Evolutionary conservation across 2,888 invertebrate genomes (phyloP), one percentile per base, ranked within the genome.

Genomic region (Tiphia femorata): DNA sequence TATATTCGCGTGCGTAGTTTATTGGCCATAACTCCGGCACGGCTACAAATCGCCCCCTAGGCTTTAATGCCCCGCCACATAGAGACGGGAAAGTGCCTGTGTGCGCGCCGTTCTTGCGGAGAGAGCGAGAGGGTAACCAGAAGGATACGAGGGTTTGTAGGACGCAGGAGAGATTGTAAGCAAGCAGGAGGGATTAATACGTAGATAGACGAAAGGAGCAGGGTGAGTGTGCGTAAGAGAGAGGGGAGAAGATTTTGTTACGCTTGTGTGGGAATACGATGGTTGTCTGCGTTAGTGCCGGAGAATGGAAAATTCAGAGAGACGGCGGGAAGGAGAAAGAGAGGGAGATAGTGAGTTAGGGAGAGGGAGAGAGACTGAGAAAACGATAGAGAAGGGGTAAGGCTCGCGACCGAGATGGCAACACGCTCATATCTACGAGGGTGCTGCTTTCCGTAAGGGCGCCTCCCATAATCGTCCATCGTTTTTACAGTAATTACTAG

Each of bases 11-110:
- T 75, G 76, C 72, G 75, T 78, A 75, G 70, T 80, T 78, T 78
- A 78, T 78, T 77, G 77, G 71, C 75, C 77, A 78, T 80, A 78
- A 80, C 76, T 78, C 74, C 62, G 70, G 61, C 66, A 51, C 59
- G 61, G 71, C 77, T 77, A 77, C 78, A 79, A 80, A 80, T 78
- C 75, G 76, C 70, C 62, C 21, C 40, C 43, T 42, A 17, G 53
- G 55, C 58, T 62, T 70, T 70, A 70, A 70, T 64, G 62, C 62
- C 43, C 41, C 46, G 46, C 46, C 44, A 46, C 20, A 16, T 23
- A 38, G 41, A n/a, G 40, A 33, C 25, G 41, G 6, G 38, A 17
- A 35, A 19, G 43, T 21, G 43, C 33, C n/a, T 7, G 17, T n/a
- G 29, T 14, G 12, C 12, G 14, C n/a, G 25, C 25, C 4, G 8